Conservation (phyloP, 2,113 vertebrate species). For the Seriola aureovittata region DNA sequence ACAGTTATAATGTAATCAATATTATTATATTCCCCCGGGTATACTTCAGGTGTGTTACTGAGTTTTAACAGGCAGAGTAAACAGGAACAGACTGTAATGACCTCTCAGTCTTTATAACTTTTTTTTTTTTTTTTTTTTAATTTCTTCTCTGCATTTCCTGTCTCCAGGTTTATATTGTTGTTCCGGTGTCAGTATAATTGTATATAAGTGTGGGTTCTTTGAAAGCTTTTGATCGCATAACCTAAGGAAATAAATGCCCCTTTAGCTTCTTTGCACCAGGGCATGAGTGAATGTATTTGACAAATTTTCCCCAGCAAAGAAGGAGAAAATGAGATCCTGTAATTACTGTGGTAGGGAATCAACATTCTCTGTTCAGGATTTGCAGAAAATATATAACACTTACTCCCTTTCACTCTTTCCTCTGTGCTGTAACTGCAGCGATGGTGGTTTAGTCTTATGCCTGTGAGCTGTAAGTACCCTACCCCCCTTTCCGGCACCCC, state of each 20-base stretch:
- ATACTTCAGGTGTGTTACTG: conserved; percentile 8
- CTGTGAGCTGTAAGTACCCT: conserved; percentile 59
- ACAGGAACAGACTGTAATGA: background rate
- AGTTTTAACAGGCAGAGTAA: background rate
- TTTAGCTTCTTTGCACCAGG: conserved; percentile 18
- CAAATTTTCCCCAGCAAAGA: conserved; percentile 32
- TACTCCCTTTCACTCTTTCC: conserved; percentile 26
- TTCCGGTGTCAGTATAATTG: conserved; percentile 32
- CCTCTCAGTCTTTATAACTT: background rate
- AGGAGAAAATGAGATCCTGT: conserved; percentile 42
- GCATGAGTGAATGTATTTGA: conserved; percentile 36
- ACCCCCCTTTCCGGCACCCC: conserved; percentile 49
- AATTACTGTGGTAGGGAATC: conserved; percentile 42
- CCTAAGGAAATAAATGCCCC: conserved; percentile 38
- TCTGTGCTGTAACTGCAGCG: conserved; percentile 39
- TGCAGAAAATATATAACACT: conserved; percentile 53
- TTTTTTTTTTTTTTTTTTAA: conserved; percentile 14
- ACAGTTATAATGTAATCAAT: background rate
- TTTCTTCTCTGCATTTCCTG: background rate
- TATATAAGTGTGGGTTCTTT: conserved; percentile 26
- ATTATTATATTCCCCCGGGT: conserved; percentile 1
- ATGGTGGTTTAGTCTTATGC: conserved; percentile 62
- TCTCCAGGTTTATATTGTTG: conserved; percentile 25
- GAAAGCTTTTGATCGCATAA: conserved; percentile 44
- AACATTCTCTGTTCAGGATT: conserved; percentile 51